Percentiles rank a stretch among this genome's conserved stretches.
phyloP scores from a whole-genome alignment of 2,113 vertebrate genomes.

The Hydrochoerus hydrochaeris region DNA sequence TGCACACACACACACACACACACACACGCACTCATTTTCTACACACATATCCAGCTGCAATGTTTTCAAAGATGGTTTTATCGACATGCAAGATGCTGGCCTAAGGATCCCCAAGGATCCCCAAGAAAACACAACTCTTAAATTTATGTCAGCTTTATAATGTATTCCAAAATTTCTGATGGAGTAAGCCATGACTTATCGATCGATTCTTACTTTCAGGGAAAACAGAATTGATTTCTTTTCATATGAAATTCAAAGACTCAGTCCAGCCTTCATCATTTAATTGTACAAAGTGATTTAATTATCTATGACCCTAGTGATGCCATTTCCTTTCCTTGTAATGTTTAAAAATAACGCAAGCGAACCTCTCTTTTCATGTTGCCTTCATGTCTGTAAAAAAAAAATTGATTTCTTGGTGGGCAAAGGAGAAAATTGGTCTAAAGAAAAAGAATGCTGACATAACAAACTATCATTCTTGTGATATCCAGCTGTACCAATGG shows the following conservation, averaged over 20 bases:
- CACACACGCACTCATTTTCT: no score
- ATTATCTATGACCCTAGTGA: no score
- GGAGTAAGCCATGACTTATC: not conserved
- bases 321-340: not conserved
- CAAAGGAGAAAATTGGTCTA: not conserved
- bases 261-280: not conserved
- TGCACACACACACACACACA: not conserved
- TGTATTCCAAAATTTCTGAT: rapidly evolving
- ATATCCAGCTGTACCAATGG: not conserved
- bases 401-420: not conserved
- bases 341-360: not conserved
- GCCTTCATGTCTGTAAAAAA: not conserved
- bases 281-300: not conserved
- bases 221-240: not conserved
- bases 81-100: not conserved
- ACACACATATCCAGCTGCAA: rapidly evolving
- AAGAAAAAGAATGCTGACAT: not conserved
- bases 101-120: not conserved
- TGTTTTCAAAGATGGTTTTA: not conserved
- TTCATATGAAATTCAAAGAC: not conserved
- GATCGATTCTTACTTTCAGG: not conserved
- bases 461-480: not conserved
- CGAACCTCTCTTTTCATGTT: not conserved
- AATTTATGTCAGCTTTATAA: not conserved
- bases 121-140: not conserved